phyloP scores from a whole-genome alignment of 1,140 invertebrate species.

The Myzus persicae region DNA sequence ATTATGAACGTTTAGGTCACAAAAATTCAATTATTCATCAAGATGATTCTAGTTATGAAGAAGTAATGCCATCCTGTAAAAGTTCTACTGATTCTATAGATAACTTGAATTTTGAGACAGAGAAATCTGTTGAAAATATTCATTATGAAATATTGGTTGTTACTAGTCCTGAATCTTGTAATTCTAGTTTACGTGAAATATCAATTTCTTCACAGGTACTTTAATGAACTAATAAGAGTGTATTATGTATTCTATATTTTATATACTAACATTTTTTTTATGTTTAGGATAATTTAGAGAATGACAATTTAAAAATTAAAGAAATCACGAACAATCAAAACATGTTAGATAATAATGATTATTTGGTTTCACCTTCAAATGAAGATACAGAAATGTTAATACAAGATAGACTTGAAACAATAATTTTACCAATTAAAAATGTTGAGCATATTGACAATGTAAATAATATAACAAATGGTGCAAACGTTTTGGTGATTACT shows the following conservation, averaged over 20 bases:
- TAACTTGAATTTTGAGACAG: conserved; percentile 40
- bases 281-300: conserved; percentile 15
- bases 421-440: neutral
- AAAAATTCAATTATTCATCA: conserved; percentile 51
- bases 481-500: neutral
- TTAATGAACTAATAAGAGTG: neutral
- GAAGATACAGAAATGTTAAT: conserved; percentile 51
- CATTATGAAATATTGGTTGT: conserved; percentile 50
- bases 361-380: conserved; percentile 26
- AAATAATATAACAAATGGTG: neutral
- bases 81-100: conserved; percentile 31
- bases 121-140: conserved; percentile 49
- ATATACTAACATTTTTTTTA: neutral
- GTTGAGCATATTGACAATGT: neutral
- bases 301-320: neutral
- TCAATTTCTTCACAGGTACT: conserved; percentile 22
- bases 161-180: conserved; percentile 51
- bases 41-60: conserved; percentile 51
- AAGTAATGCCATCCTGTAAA: conserved; percentile 21
- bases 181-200: conserved; percentile 45
- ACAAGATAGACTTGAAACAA: neutral
- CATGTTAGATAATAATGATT: conserved; percentile 21
- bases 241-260: neutral
- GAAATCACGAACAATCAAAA: neutral
- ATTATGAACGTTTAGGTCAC: conserved; percentile 37